A percentile compares a stretch with the other conserved stretches of the same genome.
Conservation (phyloP, 2,797 vertebrate genomes). For the Lagocephalus sceleratus region DNA sequence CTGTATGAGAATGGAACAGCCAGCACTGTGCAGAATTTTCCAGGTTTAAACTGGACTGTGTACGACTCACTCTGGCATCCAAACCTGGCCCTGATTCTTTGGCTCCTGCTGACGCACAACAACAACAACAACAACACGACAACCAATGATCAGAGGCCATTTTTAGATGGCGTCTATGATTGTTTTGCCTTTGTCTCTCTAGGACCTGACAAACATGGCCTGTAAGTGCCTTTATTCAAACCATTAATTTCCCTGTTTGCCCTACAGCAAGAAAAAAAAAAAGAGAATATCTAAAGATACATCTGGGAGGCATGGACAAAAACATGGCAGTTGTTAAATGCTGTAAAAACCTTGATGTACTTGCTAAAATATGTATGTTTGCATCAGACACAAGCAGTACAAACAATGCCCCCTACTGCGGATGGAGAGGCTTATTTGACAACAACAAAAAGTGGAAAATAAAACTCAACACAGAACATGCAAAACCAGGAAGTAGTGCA, state of each 20-base stretch:
- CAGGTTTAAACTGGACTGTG: constrained; percentile 51
- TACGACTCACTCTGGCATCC: constrained; percentile 47
- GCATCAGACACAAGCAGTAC: constrained; percentile 55
- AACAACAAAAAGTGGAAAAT: constrained; percentile 53
- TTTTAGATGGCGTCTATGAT: constrained; percentile 49
- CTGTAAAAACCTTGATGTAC: constrained; percentile 18
- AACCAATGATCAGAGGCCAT: constrained; percentile 41
- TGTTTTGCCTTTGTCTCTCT: constrained; percentile 22
- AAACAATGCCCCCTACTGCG: constrained; percentile 50
- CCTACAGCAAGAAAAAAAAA: constrained; percentile 9
- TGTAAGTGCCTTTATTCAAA: constrained; percentile 16
- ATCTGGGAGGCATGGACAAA: constrained; percentile 1
- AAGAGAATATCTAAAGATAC: constrained; percentile 29
- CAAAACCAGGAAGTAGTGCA: constrained; percentile 87
- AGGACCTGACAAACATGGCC: constrained; percentile 15
- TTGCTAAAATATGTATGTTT: constrained; percentile 40
- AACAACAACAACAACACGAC: constrained; percentile 47
- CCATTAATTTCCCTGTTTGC: constrained; percentile 30
- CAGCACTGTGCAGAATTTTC: constrained; percentile 53
- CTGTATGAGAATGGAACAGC: constrained; percentile 31
- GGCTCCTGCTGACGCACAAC: constrained; percentile 46
- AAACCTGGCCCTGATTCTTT: constrained; percentile 28
- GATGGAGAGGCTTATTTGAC: constrained; percentile 56
- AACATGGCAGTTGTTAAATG: constrained; percentile 24
- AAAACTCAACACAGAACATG: constrained; percentile 73